Evolutionary conservation across 2,797 vertebrate genomes (phyloP).

Genomic region (Lithobates pipiens): DNA sequence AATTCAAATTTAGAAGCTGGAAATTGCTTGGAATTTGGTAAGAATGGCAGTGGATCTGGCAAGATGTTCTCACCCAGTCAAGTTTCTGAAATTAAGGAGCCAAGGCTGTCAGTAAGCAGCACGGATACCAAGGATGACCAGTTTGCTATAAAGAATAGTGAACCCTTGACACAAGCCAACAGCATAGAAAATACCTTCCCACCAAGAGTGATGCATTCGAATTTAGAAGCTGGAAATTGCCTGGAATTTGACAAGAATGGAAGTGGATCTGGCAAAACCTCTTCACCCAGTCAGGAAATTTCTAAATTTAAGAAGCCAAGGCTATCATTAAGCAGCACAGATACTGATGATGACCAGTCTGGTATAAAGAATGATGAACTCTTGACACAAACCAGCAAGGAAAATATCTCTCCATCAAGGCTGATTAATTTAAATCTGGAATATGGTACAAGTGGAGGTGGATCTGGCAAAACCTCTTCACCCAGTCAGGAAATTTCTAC

Average conservation of each 20-base stretch:
- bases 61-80: neutral
- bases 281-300: neutral
- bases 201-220: neutral
- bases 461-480: neutral
- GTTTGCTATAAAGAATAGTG: too few relatives aligned
- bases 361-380: neutral
- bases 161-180: neutral
- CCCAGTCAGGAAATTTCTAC: neutral
- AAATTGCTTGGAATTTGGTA: neutral
- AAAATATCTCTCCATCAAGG: neutral
- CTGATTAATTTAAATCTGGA: neutral
- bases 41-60: neutral
- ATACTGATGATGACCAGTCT: neutral
- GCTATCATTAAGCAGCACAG: neutral
- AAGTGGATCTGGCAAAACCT: neutral
- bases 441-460: neutral
- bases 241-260: neutral
- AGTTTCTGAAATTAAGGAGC: neutral
- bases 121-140: neutral
- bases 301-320: neutral
- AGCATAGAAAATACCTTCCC: neutral
- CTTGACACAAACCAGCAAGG: too few relatives aligned
- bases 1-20: neutral
- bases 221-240: neutral
- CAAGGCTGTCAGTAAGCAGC: neutral